phyloP scores from a whole-genome alignment of 1,140 invertebrate species.

The Nylanderia fulva region DNA sequence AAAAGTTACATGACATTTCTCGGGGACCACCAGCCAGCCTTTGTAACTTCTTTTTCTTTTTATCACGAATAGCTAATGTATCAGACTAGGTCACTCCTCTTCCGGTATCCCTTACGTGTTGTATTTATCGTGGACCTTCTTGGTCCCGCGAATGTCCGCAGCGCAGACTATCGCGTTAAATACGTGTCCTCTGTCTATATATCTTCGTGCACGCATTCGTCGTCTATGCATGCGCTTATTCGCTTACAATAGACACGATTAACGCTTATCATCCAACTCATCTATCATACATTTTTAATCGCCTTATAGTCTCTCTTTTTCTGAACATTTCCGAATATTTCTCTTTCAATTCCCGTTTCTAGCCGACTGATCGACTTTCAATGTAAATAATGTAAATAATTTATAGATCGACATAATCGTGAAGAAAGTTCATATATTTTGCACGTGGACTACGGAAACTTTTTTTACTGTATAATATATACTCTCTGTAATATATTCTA shows the following conservation, averaged over 20 bases:
- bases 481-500: too few species aligned
- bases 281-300: conserved; percentile 42
- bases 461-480: conserved; percentile 3
- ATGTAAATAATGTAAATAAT: conserved; percentile 28
- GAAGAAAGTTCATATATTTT: conserved; percentile 2
- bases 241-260: conserved; percentile 24
- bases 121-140: conserved; percentile 9
- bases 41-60: conserved; percentile 54
- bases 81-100: conserved; percentile 40
- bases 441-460: background rate
- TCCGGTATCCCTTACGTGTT: conserved; percentile 26
- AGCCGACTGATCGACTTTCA: background rate
- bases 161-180: conserved; percentile 15
- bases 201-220: conserved; percentile 58
- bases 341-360: background rate
- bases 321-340: background rate
- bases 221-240: conserved; percentile 52
- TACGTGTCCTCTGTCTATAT: conserved; percentile 1
- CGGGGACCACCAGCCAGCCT: conserved; percentile 78
- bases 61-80: conserved; percentile 58
- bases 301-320: background rate
- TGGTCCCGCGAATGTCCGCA: background rate
- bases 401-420: background rate
- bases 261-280: conserved; percentile 25
- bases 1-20: conserved; percentile 63